Conservation (phyloP, 2,797 vertebrate genomes). For the Acanthis flammea region DNA sequence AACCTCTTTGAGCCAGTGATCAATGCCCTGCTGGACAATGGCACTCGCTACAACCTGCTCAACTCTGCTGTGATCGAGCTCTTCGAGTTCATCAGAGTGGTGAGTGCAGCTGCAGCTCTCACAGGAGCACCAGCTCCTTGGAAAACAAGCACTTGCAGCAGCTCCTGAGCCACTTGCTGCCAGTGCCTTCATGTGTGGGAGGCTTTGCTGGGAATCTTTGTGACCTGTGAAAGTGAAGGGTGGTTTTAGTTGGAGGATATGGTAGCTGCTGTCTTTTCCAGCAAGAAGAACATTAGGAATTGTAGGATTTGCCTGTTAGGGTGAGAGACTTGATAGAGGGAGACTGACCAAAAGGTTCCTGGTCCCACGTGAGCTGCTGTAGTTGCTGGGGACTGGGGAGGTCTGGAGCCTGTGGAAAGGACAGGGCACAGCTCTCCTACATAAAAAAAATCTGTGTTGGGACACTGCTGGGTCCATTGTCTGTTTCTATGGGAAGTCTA, state of each 20-base stretch:
- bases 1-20: conserved; percentile 98
- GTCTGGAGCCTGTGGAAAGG: not conserved
- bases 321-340: not conserved
- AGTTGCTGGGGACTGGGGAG: not conserved
- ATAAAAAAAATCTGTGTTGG: not conserved
- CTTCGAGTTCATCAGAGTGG: conserved; percentile 98
- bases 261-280: not conserved
- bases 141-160: not conserved
- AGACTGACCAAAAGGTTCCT: not conserved
- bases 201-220: not conserved
- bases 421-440: not conserved
- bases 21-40: conserved; percentile 96
- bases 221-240: not conserved
- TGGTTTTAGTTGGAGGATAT: fast-evolving
- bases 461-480: not conserved
- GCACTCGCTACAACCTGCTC: conserved; percentile 96
- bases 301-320: not conserved
- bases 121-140: not conserved
- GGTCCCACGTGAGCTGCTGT: not conserved
- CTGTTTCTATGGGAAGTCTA: not conserved
- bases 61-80: conserved; percentile 98
- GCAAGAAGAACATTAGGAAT: not conserved
- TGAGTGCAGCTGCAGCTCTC: conserved; percentile 61
- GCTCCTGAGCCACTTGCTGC: not conserved
- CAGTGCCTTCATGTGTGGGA: fast-evolving